These are phyloP conservation scores for Dicrurus megarhynchus DNA, from an alignment of 2,113 vertebrate species.

Conservation along the genomic window DNA sequence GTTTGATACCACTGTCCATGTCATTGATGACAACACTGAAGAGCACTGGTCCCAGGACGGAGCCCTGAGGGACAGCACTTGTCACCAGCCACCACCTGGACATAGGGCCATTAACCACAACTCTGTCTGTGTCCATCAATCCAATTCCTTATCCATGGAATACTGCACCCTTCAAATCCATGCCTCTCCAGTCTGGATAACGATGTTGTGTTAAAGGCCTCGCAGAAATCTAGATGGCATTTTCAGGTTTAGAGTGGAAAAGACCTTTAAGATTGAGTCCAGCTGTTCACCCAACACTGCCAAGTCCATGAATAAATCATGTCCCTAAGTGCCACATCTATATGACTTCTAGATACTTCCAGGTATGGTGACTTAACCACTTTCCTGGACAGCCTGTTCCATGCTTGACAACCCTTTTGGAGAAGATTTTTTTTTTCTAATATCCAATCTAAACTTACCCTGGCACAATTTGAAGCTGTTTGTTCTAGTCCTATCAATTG, in stretches of 20 bases:
- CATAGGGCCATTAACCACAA: background rate
- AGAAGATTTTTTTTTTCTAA: background rate
- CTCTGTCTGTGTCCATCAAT: accelerated
- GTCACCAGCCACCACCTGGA: background rate
- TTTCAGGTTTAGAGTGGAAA: background rate
- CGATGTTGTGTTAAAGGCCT: background rate
- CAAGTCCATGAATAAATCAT: background rate
- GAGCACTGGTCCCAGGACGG: background rate
- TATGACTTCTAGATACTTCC: background rate
- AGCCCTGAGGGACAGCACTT: background rate
- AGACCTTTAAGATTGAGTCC: background rate
- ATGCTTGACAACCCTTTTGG: background rate
- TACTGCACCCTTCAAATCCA: background rate
- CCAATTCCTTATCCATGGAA: background rate
- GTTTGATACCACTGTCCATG: background rate
- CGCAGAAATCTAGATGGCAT: background rate
- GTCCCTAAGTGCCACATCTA: background rate
- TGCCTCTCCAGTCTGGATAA: background rate
- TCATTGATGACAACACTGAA: background rate
- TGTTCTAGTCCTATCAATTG: no score
- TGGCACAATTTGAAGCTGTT: background rate
- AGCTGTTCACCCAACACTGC: background rate
- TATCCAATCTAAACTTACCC: background rate
- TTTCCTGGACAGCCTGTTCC: background rate
- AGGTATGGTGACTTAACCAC: background rate